These are phyloP conservation scores for Meandrusa payeni DNA, from an alignment of 2,888 invertebrate genomes.

Conservation along the genomic window DNA sequence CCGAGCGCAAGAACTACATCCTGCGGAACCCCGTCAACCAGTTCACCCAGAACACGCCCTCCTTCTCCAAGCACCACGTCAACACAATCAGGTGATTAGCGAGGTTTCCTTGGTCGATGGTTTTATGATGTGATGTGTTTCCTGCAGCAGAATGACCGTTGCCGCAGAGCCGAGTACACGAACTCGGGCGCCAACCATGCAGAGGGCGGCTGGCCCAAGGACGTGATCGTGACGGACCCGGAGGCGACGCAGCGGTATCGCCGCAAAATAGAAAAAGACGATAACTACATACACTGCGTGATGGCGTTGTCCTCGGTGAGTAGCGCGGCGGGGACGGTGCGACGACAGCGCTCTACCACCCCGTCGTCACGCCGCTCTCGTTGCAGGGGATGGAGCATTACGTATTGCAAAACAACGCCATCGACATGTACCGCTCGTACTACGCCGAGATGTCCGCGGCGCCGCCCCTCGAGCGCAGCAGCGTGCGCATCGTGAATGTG, in stretches of 20 bases:
- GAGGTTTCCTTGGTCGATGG: too few relatives aligned
- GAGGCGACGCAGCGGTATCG: conserved; percentile 88
- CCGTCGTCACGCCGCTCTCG: background rate
- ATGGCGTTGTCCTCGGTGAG: conserved; percentile 65
- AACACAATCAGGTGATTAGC: conserved; percentile 80
- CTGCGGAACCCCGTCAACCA: conserved; percentile 76
- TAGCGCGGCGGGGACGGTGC: background rate
- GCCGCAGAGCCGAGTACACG: conserved; percentile 77
- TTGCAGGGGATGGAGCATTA: conserved; percentile 89
- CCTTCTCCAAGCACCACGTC: conserved; percentile 60
- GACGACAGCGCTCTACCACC: background rate
- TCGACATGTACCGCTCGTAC: conserved; percentile 94
- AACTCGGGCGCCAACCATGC: conserved; percentile 83
- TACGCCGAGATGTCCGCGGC: conserved; percentile 86
- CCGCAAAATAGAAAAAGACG: conserved; percentile 91
- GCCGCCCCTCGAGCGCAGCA: conserved; percentile 82
- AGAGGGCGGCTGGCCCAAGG: conserved; percentile 93
- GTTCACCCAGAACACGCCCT: conserved; percentile 66
- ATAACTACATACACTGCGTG: conserved; percentile 85
- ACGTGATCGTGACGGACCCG: conserved; percentile 81
- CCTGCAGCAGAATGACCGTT: background rate
- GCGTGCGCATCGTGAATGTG: conserved; percentile 90
- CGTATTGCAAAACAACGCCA: conserved; percentile 93
- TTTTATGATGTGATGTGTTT: too few relatives aligned
- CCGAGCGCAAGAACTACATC: conserved; percentile 59